Evolutionary conservation across 2,113 vertebrate genomes (phyloP).

Genomic region (Dascyllus trimaculatus): DNA sequence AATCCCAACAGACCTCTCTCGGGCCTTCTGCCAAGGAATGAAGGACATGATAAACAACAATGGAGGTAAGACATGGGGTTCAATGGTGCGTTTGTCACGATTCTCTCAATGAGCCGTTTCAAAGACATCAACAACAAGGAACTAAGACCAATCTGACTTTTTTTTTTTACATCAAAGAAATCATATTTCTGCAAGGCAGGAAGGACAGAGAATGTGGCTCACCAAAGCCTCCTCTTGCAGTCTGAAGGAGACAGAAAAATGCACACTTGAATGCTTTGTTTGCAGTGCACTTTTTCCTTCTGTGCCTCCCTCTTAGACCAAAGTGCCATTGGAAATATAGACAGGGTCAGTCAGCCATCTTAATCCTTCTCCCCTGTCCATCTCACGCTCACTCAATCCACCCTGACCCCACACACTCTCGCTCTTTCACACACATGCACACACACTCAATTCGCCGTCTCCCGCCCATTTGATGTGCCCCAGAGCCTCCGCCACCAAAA

Average conservation of each 20-base stretch:
- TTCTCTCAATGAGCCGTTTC: slow-evolving; percentile 45
- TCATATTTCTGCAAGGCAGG: slow-evolving; percentile 46
- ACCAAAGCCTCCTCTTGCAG: slow-evolving; percentile 47
- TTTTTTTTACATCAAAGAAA: slow-evolving; percentile 9
- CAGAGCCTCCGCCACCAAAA: slow-evolving; percentile 82
- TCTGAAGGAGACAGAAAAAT: slow-evolving; percentile 61
- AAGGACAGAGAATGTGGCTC: slow-evolving; percentile 43
- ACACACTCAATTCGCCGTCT: slow-evolving; percentile 71
- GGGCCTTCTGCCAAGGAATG: slow-evolving; percentile 71
- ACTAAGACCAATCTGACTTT: slow-evolving; percentile 25
- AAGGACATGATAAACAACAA: slow-evolving; percentile 74
- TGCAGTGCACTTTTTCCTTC: slow-evolving; percentile 69
- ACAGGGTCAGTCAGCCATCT: slow-evolving; percentile 87
- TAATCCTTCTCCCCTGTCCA: slow-evolving; percentile 87
- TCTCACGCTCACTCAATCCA: slow-evolving; percentile 85
- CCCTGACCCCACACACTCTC: slow-evolving; percentile 81
- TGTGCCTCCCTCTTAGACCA: slow-evolving; percentile 67
- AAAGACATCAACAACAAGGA: slow-evolving; percentile 18
- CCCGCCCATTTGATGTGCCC: slow-evolving; percentile 79
- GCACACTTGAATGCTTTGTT: slow-evolving; percentile 77
- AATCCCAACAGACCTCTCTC: slow-evolving; percentile 64
- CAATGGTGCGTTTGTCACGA: slow-evolving; percentile 31
- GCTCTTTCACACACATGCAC: slow-evolving; percentile 73
- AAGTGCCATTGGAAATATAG: slow-evolving; percentile 86
- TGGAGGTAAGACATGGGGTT: slow-evolving; percentile 49